Conservation (phyloP, 2,113 vertebrate species). For the Callionymus lyra region DNA sequence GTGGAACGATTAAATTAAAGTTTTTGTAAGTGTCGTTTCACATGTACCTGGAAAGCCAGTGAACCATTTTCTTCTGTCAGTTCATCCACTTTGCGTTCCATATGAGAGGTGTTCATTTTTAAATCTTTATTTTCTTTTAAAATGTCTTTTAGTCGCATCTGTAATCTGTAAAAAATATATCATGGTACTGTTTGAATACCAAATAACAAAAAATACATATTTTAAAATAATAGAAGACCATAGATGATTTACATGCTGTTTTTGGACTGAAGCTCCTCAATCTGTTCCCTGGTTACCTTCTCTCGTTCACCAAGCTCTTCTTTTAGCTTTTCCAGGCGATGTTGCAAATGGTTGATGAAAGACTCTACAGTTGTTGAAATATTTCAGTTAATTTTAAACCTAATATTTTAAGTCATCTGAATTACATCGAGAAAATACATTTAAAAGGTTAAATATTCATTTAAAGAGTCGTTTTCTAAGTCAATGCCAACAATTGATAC, state of each 20-base stretch:
- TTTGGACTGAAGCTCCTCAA: conserved; percentile 72
- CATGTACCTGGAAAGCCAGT: conserved; percentile 76
- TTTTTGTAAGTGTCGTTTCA: too few species aligned
- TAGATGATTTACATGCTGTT: conserved; percentile 64
- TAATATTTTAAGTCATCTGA: too few species aligned
- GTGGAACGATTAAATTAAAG: too few species aligned
- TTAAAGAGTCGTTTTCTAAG: not conserved
- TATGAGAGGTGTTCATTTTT: conserved; percentile 71
- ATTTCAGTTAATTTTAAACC: too few species aligned
- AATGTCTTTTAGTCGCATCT: conserved; percentile 71
- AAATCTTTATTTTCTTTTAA: conserved; percentile 78
- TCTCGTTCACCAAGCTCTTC: conserved; percentile 65
- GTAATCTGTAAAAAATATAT: conserved; percentile 65
- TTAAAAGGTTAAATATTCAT: not conserved
- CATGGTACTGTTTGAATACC: too few species aligned
- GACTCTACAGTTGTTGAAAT: conserved; percentile 58
- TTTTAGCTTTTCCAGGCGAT: conserved; percentile 72
- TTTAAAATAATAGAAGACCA: not conserved
- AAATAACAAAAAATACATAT: too few species aligned
- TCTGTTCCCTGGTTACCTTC: conserved; percentile 59
- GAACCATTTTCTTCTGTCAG: conserved; percentile 80
- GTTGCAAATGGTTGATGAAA: conserved; percentile 73
- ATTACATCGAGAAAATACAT: too few species aligned
- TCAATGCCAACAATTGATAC: conserved; percentile 37
- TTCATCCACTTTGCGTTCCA: conserved; percentile 79